Conservation (phyloP, 2,797 vertebrate species). For the Lepus oiostolus region DNA sequence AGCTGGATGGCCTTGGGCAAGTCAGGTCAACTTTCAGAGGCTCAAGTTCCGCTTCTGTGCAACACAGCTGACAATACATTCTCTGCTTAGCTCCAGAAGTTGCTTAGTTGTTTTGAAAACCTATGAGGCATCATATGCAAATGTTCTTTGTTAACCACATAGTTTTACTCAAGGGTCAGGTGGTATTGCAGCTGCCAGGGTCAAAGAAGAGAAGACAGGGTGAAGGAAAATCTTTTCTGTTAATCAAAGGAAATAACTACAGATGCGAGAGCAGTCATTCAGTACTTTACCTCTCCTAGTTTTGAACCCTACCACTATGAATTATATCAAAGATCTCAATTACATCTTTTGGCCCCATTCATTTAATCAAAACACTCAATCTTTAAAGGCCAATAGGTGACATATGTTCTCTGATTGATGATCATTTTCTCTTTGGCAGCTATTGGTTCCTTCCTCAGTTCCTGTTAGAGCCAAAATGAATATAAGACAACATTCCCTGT, state of each 20-base stretch:
- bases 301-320: constrained; percentile 51
- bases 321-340: constrained; percentile 8
- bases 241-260: constrained; percentile 50
- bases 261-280: not conserved
- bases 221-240: not conserved
- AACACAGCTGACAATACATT: not conserved
- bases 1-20: not conserved
- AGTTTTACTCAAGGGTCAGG: not conserved
- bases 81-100: not conserved
- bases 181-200: not conserved
- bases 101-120: constrained; percentile 13
- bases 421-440: constrained; percentile 33
- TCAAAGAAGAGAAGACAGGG: not conserved
- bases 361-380: constrained; percentile 32
- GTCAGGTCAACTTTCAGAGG: constrained; percentile 24
- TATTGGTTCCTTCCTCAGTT: constrained; percentile 18
- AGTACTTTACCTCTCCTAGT: not conserved
- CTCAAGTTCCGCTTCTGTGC: not conserved
- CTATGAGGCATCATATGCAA: not conserved
- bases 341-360: not conserved
- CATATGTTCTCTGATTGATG: constrained; percentile 16
- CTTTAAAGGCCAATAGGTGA: constrained; percentile 44
- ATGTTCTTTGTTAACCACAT: constrained; percentile 37
- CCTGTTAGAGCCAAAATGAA: constrained; percentile 19
- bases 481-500: not conserved